Conservation (phyloP, 2,113 vertebrate species). For the Nicator chloris region DNA sequence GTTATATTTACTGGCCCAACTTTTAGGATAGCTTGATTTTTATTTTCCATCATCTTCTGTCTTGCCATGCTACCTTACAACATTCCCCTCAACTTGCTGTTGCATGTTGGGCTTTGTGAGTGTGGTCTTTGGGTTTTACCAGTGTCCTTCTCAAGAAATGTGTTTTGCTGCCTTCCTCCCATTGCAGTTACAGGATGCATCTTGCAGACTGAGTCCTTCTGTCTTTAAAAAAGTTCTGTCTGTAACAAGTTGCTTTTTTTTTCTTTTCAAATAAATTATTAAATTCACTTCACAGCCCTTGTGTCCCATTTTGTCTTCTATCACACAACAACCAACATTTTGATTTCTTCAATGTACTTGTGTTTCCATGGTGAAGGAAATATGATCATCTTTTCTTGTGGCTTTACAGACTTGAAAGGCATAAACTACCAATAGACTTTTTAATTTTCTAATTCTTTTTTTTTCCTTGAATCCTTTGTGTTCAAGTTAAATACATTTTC, state of each 20-base stretch:
- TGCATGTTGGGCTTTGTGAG: neutral
- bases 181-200: neutral
- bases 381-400: neutral
- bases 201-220: neutral
- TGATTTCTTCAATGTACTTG: conserved; percentile 16
- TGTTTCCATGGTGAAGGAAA: conserved; percentile 47
- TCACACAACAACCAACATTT: neutral
- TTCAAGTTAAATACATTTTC: neutral
- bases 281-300: neutral
- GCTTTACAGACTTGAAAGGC: neutral
- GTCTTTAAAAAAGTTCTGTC: neutral
- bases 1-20: neutral
- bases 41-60: neutral
- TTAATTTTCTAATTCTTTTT: neutral
- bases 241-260: neutral
- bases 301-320: neutral
- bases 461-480: neutral
- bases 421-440: neutral
- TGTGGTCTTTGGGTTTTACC: neutral
- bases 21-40: neutral
- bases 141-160: neutral
- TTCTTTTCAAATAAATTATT: neutral
- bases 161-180: neutral
- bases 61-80: neutral
- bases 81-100: neutral